Percentiles rank a stretch among this genome's conserved stretches.
These are phyloP conservation scores for Bombus waltoni DNA, from an alignment of 1,140 invertebrate genomes.

Conservation along the genomic window DNA sequence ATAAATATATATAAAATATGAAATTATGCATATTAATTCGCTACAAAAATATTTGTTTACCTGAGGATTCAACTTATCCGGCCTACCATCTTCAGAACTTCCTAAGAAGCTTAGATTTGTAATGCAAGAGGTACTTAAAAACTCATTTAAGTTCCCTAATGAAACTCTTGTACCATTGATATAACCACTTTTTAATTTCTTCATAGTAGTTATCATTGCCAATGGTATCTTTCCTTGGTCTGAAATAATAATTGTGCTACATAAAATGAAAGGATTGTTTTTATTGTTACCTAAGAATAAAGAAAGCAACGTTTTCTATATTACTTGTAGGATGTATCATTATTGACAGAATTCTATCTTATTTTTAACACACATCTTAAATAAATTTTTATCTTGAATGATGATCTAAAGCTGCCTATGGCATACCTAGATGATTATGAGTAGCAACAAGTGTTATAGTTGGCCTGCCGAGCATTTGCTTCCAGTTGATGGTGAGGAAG, in stretches of 20 bases:
- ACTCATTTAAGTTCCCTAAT: conserved; percentile 94
- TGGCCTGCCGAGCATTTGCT: conserved; percentile 94
- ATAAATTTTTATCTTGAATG: conserved; percentile 30
- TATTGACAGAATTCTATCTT: background rate
- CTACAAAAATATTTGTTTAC: conserved; percentile 55
- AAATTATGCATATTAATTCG: background rate
- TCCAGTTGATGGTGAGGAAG: conserved; percentile 97
- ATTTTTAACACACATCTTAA: conserved; percentile 11
- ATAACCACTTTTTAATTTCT: conserved; percentile 99
- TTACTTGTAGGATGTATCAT: background rate
- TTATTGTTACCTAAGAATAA: background rate
- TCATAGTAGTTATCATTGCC: conserved; percentile 98
- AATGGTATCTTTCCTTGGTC: conserved; percentile 96
- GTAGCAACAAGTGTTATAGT: conserved; percentile 92
- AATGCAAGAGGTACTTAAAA: conserved; percentile 97
- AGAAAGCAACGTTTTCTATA: conserved; percentile 1
- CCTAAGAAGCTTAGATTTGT: conserved; percentile 97
- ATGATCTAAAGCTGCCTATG: conserved; percentile 61
- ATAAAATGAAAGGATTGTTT: background rate
- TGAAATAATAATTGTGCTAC: conserved; percentile 81
- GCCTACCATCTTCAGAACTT: conserved; percentile 94
- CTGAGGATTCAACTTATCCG: conserved; percentile 86
- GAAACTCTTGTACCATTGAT: conserved; percentile 98
- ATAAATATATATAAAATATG: conserved; percentile 35
- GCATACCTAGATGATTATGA: conserved; percentile 90